phyloP scores from a whole-genome alignment of 2,797 vertebrate genomes.

The Limnodromus scolopaceus region DNA sequence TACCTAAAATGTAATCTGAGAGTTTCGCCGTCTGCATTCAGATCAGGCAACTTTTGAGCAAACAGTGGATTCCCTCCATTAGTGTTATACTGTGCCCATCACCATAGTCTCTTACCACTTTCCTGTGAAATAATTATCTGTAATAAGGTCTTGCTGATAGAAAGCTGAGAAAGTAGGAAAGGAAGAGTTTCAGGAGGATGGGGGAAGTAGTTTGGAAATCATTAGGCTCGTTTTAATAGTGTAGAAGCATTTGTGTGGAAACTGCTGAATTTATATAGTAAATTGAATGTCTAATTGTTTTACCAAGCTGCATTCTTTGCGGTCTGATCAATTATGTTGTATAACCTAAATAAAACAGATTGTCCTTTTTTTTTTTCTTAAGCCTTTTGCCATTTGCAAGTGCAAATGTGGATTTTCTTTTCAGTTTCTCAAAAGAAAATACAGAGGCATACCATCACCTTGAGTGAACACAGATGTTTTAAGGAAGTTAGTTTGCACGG shows the following conservation, averaged over 20 bases:
- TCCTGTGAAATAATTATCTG: neutral
- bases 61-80: neutral
- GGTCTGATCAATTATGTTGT: conserved; percentile 31
- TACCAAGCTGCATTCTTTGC: neutral
- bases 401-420: conserved; percentile 24
- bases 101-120: neutral
- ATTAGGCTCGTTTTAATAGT: neutral
- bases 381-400: conserved; percentile 10
- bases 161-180: neutral
- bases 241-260: conserved; percentile 4
- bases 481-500: conserved; percentile 19
- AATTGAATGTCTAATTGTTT: conserved; percentile 38
- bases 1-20: neutral
- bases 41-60: neutral
- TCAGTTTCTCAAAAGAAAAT: conserved; percentile 38
- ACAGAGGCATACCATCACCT: conserved; percentile 16
- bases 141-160: neutral
- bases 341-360: neutral
- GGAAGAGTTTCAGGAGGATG: neutral
- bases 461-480: conserved; percentile 69
- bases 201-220: conserved; percentile 13
- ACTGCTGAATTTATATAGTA: conserved; percentile 27
- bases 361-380: neutral
- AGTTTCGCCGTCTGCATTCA: neutral
- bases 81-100: neutral